Conservation (phyloP, 2,113 vertebrate species). For the Caracal caracal region DNA sequence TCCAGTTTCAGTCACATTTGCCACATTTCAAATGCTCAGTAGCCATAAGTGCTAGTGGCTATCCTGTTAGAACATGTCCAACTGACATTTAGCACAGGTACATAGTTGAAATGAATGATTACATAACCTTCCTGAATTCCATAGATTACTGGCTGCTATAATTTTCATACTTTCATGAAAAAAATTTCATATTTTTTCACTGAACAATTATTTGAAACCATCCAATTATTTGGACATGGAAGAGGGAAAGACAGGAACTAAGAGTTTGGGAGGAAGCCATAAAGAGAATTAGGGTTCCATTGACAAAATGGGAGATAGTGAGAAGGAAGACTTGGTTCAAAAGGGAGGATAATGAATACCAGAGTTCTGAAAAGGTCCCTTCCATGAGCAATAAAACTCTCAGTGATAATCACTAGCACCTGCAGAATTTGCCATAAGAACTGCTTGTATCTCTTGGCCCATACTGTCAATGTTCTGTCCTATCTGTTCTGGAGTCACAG, state of each 20-base stretch:
- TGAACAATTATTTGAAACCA: slow-evolving; percentile 11
- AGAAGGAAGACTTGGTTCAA: background rate
- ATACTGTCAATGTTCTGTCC: background rate
- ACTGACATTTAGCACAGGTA: background rate
- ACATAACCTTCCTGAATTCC: background rate
- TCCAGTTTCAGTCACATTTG: background rate
- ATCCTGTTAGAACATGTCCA: background rate
- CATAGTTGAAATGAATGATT: background rate
- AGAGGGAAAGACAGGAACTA: background rate
- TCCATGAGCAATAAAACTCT: background rate
- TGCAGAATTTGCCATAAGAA: background rate
- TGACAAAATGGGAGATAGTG: background rate
- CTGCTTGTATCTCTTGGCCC: background rate
- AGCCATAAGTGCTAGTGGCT: background rate
- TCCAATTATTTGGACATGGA: background rate
- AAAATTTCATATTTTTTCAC: background rate
- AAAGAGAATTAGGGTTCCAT: background rate
- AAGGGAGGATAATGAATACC: background rate
- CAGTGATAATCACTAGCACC: background rate
- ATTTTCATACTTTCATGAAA: no score
- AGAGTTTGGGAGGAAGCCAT: background rate
- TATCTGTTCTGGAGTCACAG: background rate
- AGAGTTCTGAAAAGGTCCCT: background rate
- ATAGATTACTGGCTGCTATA: background rate
- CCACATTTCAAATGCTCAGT: background rate